Evolutionary conservation across 2,888 invertebrate species (phyloP).

Genomic region (Lepidochrysops patricia): DNA sequence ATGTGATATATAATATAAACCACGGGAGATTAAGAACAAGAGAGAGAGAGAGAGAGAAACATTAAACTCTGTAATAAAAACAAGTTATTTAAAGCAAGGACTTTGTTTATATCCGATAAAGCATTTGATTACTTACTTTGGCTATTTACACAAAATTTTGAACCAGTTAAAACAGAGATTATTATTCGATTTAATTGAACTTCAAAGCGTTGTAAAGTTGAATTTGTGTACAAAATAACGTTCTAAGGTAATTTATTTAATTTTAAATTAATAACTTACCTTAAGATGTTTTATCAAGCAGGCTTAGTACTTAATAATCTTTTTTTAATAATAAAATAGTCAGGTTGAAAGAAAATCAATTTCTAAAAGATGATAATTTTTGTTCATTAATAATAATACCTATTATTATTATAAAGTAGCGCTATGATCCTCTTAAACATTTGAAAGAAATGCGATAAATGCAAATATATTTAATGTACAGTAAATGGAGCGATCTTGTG

Average conservation of each 20-base stretch:
- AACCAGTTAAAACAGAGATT: constrained; percentile 33
- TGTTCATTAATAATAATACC: too few relatives aligned
- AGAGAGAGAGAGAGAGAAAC: too few relatives aligned
- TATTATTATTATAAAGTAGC: too few relatives aligned
- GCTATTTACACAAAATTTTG: constrained; percentile 38
- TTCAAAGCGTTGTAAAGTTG: neutral
- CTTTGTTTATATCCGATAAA: neutral
- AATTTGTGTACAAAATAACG: neutral
- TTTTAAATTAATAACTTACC: neutral
- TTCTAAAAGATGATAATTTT: too few relatives aligned
- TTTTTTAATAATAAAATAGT: too few relatives aligned
- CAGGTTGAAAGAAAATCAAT: too few relatives aligned
- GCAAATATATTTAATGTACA: too few relatives aligned
- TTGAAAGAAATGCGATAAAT: too few relatives aligned
- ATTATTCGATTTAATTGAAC: neutral
- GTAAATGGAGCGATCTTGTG: too few relatives aligned
- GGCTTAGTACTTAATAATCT: neutral
- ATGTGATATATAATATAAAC: too few relatives aligned
- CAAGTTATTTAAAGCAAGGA: neutral
- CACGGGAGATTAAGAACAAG: too few relatives aligned
- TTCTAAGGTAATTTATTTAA: neutral
- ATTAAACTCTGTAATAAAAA: neutral
- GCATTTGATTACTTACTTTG: neutral
- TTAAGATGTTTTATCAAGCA: neutral
- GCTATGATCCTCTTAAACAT: too few relatives aligned